A percentile compares a stretch with the other conserved stretches of the same genome.
phyloP scores from a whole-genome alignment of 2,888 invertebrate species.

The Conistra vaccinii region DNA sequence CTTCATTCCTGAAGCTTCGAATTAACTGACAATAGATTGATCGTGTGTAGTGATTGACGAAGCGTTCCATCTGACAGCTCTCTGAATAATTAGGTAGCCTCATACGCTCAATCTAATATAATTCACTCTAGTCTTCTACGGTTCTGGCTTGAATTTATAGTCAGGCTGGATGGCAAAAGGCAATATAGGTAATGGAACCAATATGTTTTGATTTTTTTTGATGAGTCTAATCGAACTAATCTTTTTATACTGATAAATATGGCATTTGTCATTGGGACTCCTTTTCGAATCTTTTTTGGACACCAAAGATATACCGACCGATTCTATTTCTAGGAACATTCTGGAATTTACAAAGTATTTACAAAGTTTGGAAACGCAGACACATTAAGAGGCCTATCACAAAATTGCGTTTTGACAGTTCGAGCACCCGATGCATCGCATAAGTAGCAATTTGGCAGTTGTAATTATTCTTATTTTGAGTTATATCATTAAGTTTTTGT shows the following conservation, averaged over 20 bases:
- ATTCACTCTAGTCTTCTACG: slow-evolving; percentile 1
- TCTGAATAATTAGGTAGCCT: slow-evolving; percentile 26
- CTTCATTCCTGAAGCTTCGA: background rate
- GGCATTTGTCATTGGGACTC: background rate
- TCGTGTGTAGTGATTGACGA: slow-evolving; percentile 44
- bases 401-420: no score
- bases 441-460: no score
- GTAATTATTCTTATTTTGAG: no score
- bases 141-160: slow-evolving; percentile 6
- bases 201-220: background rate
- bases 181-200: background rate
- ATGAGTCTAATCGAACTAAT: background rate
- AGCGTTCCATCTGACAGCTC: background rate
- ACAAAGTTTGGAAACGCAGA: background rate
- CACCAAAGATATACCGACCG: background rate
- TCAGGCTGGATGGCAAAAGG: background rate
- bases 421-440: no score
- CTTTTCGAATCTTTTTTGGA: background rate
- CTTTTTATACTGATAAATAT: background rate
- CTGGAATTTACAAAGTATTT: background rate
- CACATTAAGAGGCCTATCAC: no score
- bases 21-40: slow-evolving; percentile 24
- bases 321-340: background rate
- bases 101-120: slow-evolving; percentile 6
- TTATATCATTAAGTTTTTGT: no score